Conservation (phyloP, 1,140 invertebrate species). For the Pachypeltis micranthus region DNA sequence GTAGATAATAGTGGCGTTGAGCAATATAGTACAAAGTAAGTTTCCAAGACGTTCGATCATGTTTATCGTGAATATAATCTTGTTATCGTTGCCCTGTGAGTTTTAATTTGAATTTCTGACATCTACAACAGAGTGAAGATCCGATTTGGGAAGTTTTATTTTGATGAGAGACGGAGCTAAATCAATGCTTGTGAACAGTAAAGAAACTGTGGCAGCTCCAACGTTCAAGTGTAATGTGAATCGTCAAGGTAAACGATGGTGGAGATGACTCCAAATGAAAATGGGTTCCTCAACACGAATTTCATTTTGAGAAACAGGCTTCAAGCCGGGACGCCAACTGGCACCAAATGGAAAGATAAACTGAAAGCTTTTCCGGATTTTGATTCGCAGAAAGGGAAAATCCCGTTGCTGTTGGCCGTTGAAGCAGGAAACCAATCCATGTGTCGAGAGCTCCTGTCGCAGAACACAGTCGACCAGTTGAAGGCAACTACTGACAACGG, state of each 20-base stretch:
- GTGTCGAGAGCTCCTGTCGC: conserved; percentile 75
- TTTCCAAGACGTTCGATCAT: too few species aligned
- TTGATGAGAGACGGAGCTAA: too few species aligned
- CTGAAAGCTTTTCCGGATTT: background rate
- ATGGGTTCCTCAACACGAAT: conserved; percentile 24
- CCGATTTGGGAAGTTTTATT: too few species aligned
- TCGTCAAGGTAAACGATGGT: background rate
- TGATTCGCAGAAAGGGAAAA: conserved; percentile 67
- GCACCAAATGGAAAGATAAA: conserved; percentile 17
- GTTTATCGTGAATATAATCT: too few species aligned
- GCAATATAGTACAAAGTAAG: too few species aligned
- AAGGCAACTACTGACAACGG: conserved; percentile 59
- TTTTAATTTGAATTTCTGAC: too few species aligned
- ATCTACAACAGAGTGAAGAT: too few species aligned
- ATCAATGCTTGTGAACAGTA: too few species aligned
- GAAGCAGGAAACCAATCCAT: conserved; percentile 88
- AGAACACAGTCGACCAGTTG: conserved; percentile 68
- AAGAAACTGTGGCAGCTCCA: too few species aligned
- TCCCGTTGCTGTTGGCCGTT: conserved; percentile 82
- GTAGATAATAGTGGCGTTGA: too few species aligned
- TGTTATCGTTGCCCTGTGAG: too few species aligned
- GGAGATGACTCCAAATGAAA: conserved; percentile 7
- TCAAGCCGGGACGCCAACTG: conserved; percentile 34
- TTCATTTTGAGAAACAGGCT: conserved; percentile 44
- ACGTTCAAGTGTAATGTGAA: background rate